Conservation (phyloP, 2,888 invertebrate species). For the Eubasilissa splendida region DNA sequence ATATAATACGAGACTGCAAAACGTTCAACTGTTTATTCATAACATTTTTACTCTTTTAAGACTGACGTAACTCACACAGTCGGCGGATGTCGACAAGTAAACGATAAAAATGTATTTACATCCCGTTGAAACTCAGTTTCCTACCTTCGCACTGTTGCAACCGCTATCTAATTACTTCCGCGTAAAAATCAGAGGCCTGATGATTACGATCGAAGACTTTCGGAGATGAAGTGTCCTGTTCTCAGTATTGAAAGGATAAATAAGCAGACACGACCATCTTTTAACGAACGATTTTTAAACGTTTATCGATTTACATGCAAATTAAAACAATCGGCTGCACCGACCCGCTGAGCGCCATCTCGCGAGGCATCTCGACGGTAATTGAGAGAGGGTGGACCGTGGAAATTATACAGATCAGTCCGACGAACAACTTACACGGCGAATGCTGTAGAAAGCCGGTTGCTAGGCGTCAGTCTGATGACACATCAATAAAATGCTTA, state of each 20-base stretch:
- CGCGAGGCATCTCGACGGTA: not conserved
- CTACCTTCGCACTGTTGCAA: too few species aligned
- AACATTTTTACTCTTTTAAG: too few species aligned
- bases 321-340: slow-evolving; percentile 6
- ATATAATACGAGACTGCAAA: too few species aligned
- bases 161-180: too few species aligned
- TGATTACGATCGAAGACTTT: not conserved
- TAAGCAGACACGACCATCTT: not conserved
- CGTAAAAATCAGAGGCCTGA: too few species aligned
- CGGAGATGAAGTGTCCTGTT: not conserved
- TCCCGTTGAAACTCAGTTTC: too few species aligned
- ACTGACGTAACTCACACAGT: too few species aligned
- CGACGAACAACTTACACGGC: not conserved
- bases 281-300: not conserved
- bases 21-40: too few species aligned
- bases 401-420: not conserved
- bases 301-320: slow-evolving; percentile 13
- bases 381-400: not conserved
- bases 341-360: not conserved
- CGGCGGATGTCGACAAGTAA: too few species aligned
- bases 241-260: not conserved
- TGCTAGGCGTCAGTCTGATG: too few species aligned
- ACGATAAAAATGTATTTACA: too few species aligned
- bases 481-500: too few species aligned
- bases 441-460: not conserved